A percentile compares a stretch with the other conserved stretches of the same genome.
phyloP scores from a whole-genome alignment of 2,797 vertebrate species.

The Gephyroberyx darwinii region DNA sequence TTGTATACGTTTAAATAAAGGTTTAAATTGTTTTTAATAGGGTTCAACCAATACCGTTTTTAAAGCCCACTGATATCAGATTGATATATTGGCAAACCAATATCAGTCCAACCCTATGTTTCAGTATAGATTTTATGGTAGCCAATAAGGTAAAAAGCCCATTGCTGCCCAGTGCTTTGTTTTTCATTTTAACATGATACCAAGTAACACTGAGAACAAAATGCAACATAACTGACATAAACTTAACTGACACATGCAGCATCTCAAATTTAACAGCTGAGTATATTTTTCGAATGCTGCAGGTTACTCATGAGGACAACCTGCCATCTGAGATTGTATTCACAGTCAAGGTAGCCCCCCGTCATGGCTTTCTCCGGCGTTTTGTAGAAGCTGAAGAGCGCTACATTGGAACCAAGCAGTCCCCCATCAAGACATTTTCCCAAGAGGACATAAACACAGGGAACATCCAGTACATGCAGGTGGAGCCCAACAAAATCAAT shows the following conservation, averaged over 20 bases:
- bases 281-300: conserved; percentile 63
- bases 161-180: conserved; percentile 30
- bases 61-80: not conserved
- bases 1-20: not conserved
- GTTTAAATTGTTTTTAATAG: no score
- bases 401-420: conserved; percentile 74
- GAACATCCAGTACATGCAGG: conserved; percentile 87
- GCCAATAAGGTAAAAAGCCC: conserved; percentile 2
- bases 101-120: not conserved
- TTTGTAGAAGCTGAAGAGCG: conserved; percentile 77
- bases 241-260: conserved; percentile 36
- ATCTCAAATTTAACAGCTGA: conserved; percentile 52
- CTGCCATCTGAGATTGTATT: conserved; percentile 87
- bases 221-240: conserved; percentile 23
- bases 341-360: conserved; percentile 79
- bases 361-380: conserved; percentile 83
- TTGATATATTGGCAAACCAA: not conserved
- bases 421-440: conserved; percentile 83
- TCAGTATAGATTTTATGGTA: conserved; percentile 7
- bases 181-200: conserved; percentile 42
- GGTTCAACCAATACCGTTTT: no score
- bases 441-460: conserved; percentile 86
- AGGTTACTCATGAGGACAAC: conserved; percentile 88
- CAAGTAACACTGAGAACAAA: conserved; percentile 34
- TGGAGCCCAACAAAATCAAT: conserved; percentile 70